Evolutionary conservation across 2,888 invertebrate species (phyloP), one percentile per base, ranked within the genome.

Genomic region (Oxyscelio sp.): DNA sequence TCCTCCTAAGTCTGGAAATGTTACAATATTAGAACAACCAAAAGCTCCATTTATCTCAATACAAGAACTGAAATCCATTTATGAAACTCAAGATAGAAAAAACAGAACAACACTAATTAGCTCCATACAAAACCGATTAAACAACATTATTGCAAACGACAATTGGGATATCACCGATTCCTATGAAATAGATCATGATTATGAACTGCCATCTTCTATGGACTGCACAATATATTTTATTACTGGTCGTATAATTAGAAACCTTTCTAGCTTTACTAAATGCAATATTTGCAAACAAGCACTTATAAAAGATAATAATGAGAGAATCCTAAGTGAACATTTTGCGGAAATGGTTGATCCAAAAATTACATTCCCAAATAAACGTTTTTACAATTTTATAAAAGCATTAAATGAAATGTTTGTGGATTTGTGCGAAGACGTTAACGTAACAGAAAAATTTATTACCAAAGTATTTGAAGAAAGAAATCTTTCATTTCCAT

Each of bases 221-320:
- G 52, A 52, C n/a, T 52, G 52, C 17, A 13, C 52, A 11, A 8
- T 52, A 24, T 52, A 52, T 22, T 52, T 52, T 52, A 52, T 52
- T 17, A 52, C 22, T 22, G 52, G 52, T 52, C 52, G 52, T 52
- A 22, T 52, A 52, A 52, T 52, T 52, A 22, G 52, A 24, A 13
- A 15, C 3, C 9, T 43, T 4, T 43, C 43, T 4, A 43, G 9
- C 4, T 43, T 43, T 43, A 43, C 11, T 6, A 43, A 4, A 11
- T 43, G 43, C 11, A 11, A 43, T n/a, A 43, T 15, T 43, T 43
- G 43, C 9, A 43, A 43, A 43, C 2, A 4, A 4, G 4, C 43
- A 43, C 13, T 43, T 43, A 43, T 43, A 6, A 43, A 43, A 43
- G 43, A 43, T 13, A 6, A 4, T 6, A 4, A 43, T 13, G n/a